Evolutionary conservation across 2,888 invertebrate species (phyloP), one percentile per base, ranked within the genome.

Genomic region (Punctoribates punctum): DNA sequence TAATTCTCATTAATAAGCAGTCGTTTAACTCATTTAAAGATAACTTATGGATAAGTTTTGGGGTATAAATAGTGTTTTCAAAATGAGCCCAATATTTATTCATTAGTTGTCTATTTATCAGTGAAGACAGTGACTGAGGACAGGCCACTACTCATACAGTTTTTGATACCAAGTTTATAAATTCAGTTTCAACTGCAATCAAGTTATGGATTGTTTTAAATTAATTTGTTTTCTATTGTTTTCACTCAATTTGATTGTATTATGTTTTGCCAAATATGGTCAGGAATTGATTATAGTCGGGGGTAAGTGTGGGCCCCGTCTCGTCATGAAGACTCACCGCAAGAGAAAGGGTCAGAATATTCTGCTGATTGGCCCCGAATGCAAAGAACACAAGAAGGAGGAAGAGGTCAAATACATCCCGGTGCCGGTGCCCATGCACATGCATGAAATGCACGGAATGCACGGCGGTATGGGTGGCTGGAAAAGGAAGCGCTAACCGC

Each of bases 211-310:
- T 38, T n/a, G 25, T 8, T 65, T 65, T 20, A 38, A 38, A 38
- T 38, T 65, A 38, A 2, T 38, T n/a, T 29, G 34, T 38, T n/a
- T 62, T 27, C 20, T 62, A 27, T 2, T 62, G 4, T 6, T 62
- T 11, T 25, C 23, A 15, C 6, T 62, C 27, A 15, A 17, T 62
- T 27, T 62, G 62, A 62, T 62, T 8, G 62, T 4, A 1, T 27
- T 62, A 5, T 65, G 34, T 65, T 27, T 15, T 65, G 15, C n/a
- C 38, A 65, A 65, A 38, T 42, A 42, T 42, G 65, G 65, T 5
- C 6, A 23, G 1, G 73, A 73, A n/a, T 38, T 73, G 38, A 73
- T 73, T 54, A 54, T 73, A 5, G 57, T 73, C 4, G 54, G 54
- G 23, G 73, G 73, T 1, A 57, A 73, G 9, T 29, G 51, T 54